Base-by-base conservation (phyloP, 2,888 invertebrate genomes). In the Polydrusus cervinus region DNA sequence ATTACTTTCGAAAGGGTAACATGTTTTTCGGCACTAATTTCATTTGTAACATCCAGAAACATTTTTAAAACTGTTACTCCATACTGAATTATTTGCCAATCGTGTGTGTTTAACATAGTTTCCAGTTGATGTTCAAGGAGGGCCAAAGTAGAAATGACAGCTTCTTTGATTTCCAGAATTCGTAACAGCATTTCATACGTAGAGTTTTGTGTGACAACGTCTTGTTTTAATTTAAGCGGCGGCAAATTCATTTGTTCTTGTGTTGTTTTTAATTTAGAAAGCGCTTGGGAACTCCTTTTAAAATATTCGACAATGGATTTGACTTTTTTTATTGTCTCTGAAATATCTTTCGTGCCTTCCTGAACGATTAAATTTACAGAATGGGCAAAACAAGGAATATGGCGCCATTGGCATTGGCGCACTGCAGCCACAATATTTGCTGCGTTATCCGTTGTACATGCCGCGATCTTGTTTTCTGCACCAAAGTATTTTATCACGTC, bases 311-410 rank as follows among this genome's bases (percentile, higher is more conserved):
- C 78, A n/a, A 78, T 76, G 5, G 49, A 47, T 62, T 79, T 78
- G 8, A 79, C 72, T 78, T 79, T 81, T n/a, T 49, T 60, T 49
- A 62, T 34, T 30, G 57, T 57, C 11, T 57, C 57, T 13, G 25
- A 14, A 57, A 78, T 72, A 69, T 74, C 72, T 73, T 75, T 75
- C n/a, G 82, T 70, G 61, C 76, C 75, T 72, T 73, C 65, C 77
- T 80, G 79, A 34, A 82, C 80, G 69, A 82, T 70, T 57, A 83
- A 74, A 77, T 83, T 83, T 57, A 83, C 51, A 51, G 72, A 78
- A 70, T 83, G 82, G 25, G 83, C 82, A 70, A 81, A 83, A 77
- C 82, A 83, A 38, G 78, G 77, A 30, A 82, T 81, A 78, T 20
- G 67, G 71, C 83, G 20, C 53, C 53, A 53, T 25, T 53, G 20